Conservation (phyloP, 2,888 invertebrate species). For the Atrina japonica region DNA sequence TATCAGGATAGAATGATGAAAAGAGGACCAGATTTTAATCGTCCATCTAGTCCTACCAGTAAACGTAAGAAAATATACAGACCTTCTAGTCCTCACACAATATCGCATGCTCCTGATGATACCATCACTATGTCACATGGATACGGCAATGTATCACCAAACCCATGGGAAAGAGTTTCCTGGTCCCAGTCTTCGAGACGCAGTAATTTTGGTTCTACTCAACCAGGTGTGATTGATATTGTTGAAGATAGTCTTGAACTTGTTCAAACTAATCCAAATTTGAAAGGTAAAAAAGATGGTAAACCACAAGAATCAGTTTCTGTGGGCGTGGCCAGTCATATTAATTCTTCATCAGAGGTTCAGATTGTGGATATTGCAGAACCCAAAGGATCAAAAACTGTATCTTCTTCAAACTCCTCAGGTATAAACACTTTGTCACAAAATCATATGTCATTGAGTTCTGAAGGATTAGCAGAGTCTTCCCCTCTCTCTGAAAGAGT, state of each 20-base stretch:
- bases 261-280: constrained; percentile 39
- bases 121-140: constrained; percentile 38
- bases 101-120: constrained; percentile 34
- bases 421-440: no score
- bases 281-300: constrained; percentile 1
- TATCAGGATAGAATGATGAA: constrained; percentile 34
- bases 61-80: constrained; percentile 27
- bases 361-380: constrained; percentile 39
- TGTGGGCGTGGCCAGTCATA: constrained; percentile 42
- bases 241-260: constrained; percentile 50
- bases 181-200: constrained; percentile 13
- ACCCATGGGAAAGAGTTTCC: constrained; percentile 33
- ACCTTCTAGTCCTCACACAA: not conserved
- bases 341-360: constrained; percentile 30
- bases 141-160: constrained; percentile 30
- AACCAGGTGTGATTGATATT: constrained; percentile 37
- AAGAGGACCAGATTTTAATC: constrained; percentile 27
- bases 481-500: no score
- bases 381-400: not conserved
- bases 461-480: no score
- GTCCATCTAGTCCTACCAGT: constrained; percentile 37
- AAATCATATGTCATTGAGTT: no score
- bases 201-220: constrained; percentile 1
- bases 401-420: no score
- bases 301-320: constrained; percentile 40